phyloP scores from a whole-genome alignment of 2,888 invertebrate species.

The Salticus scenicus region DNA sequence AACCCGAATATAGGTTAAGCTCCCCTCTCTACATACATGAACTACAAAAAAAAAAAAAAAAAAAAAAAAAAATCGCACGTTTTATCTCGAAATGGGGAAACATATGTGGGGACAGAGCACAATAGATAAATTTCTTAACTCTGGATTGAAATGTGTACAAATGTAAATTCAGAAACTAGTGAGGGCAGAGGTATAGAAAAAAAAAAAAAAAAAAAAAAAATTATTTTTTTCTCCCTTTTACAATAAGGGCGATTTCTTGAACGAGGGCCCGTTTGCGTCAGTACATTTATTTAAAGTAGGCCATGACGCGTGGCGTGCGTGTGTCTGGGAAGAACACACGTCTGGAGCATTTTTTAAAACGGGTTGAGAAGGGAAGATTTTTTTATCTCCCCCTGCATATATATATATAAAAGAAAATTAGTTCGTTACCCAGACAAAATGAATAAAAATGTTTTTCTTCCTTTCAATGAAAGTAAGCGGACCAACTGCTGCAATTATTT shows the following conservation, averaged over 20 bases:
- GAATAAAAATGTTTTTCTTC: too few relatives aligned
- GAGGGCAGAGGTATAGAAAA: not conserved
- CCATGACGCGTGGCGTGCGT: slow-evolving; percentile 43
- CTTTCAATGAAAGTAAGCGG: too few relatives aligned
- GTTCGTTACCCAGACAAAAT: too few relatives aligned
- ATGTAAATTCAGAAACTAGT: slow-evolving; percentile 21
- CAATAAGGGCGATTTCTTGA: not conserved
- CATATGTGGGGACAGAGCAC: slow-evolving; percentile 11
- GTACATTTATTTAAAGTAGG: slow-evolving; percentile 40
- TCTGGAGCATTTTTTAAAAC: not conserved
- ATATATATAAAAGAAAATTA: too few relatives aligned
- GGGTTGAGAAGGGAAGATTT: not conserved
- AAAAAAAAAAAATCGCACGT: not conserved
- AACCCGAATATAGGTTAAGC: slow-evolving; percentile 49
- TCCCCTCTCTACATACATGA: not conserved
- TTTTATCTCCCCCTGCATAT: too few relatives aligned
- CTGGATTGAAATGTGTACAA: not conserved
- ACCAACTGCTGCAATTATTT: too few relatives aligned
- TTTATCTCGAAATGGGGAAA: slow-evolving; percentile 8
- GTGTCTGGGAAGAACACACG: not conserved
- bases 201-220: not conserved
- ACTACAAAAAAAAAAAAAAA: slow-evolving; percentile 15
- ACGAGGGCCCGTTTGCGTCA: not conserved
- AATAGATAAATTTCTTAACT: slow-evolving; percentile 31
- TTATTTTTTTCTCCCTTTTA: slow-evolving; percentile 5